Evolutionary conservation across 2,797 vertebrate genomes (phyloP), one percentile per base, ranked within the genome.

Genomic region (Pelochelys cantorii): DNA sequence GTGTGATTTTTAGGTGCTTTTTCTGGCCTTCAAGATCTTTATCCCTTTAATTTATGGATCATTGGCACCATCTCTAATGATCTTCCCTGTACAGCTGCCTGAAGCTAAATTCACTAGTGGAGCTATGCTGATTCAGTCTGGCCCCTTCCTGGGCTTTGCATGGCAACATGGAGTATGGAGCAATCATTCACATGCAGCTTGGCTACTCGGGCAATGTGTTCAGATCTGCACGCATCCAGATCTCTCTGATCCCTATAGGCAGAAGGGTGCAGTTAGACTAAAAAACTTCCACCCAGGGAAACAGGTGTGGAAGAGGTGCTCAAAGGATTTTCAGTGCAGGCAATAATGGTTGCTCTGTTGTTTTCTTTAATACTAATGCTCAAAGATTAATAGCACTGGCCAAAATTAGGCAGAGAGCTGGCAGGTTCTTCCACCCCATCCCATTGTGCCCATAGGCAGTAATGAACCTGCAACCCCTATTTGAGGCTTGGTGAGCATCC

Each of bases 31-130:
- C 88, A 89, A 94, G 86, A 83, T 84, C 81, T 60, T 87, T 81
- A 53, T 84, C 56, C 6, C 90, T 94, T 93, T 95, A 89, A 94
- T 96, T 94, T 92, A 86, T 95, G 92, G 79, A 83, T 37, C 88
- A 93, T 87, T 62, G 83, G 92, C 89, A 80, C 87, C 89, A 81
- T 90, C 93, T 95, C 90, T 95, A 95, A 94, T 96, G 87, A 77
- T 60, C 71, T 89, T 52, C 89, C 79, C 80, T 11, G 22, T 88
- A 56, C 83, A 89, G 89, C 93, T 94, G 90, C 90, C 91, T 89
- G 93, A 5, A 93, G 93, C 89, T 2, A n/a, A 1, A 6, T 90
- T 93, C 53, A 1, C 82, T 27, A 57, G 60, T 15, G 85, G 93
- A 87, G 71, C 34, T 29, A 81, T 88, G 13, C 92, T 81, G 91